Conservation (phyloP, 1,140 invertebrate species). For the Heliconius himera region DNA sequence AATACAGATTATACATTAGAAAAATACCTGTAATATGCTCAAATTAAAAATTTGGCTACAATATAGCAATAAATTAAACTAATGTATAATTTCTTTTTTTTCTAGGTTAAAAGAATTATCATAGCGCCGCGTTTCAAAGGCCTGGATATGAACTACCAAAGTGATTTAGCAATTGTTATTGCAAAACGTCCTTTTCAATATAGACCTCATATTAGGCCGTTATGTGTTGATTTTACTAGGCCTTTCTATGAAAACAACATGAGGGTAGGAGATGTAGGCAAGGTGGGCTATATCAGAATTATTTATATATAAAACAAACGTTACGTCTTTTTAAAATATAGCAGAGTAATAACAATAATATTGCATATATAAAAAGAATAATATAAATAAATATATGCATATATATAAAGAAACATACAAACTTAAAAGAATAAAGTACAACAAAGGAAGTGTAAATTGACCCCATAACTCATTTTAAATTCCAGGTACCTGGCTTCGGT, state of each 20-base stretch:
- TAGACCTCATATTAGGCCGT: slow-evolving; percentile 44
- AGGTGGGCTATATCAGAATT: slow-evolving; percentile 39
- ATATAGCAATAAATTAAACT: neutral
- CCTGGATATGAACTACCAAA: slow-evolving; percentile 34
- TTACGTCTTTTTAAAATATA: neutral
- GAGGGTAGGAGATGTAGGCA: slow-evolving; percentile 44
- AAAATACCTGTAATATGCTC: no score
- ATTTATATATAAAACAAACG: neutral
- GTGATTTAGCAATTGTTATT: slow-evolving; percentile 39
- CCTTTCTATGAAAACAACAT: slow-evolving; percentile 62
- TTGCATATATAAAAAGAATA: no score
- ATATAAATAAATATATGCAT: no score
- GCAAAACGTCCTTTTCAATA: slow-evolving; percentile 30
- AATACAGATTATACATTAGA: no score
- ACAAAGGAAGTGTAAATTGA: no score
- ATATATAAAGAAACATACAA: no score
- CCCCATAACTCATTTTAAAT: neutral
- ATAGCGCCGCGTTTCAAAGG: slow-evolving; percentile 30
- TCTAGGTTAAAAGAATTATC: slow-evolving; percentile 44
- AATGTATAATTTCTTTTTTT: slow-evolving; percentile 4
- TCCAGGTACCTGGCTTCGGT: slow-evolving; percentile 68
- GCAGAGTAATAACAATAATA: neutral
- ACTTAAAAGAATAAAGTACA: no score
- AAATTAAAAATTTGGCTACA: no score
- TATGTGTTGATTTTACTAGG: slow-evolving; percentile 72